Evolutionary conservation across 1,140 invertebrate species (phyloP), one percentile per base, ranked within the genome.

Genomic region (Palaemon carinicauda): DNA sequence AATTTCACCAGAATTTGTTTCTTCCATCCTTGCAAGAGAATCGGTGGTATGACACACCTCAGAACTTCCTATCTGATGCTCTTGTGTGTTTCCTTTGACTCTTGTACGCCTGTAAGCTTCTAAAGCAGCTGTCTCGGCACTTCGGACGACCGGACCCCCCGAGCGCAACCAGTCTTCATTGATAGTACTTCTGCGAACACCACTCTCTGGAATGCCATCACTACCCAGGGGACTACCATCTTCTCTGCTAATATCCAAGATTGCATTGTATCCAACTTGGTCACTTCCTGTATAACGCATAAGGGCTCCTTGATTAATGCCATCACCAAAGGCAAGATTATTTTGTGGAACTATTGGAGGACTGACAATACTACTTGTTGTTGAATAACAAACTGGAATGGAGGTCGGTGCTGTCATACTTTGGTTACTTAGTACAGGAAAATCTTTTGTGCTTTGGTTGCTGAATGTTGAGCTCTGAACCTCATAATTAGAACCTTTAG

Each of bases 11-110:
- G 5, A 53, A 31, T 82, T 50, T 41, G 53, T 29, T 14, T 56
- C 73, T 27, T 89, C 88, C 17, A 82, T 21, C 51, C 60, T 82
- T n/a, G 56, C 33, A 19, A 84, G 21, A 31, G 74, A 78, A 27
- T 90, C 85, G 17, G 82, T 60, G 15, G 87, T 33, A 31, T 87
- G 75, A 15, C 87, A 71, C 10, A 87, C 53, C 73, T 89, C 88
- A 53, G 87, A 79, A 79, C 87, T 86, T 9, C 88, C 89, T 21
- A 78, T 54, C 17, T 84, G 87, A 7, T 88, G 82, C 15, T 54
- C 27, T 52, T n/a, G n/a, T n/a, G n/a, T n/a, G n/a, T n/a, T n/a
- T n/a, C n/a, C n/a, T n/a, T 80, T 87, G 33, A 51, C 71, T 24
- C 29, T 77, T n/a, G 51, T 41, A 27, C 77, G 79, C 17, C 74